Percentiles rank a stretch among this genome's conserved stretches.
Evolutionary conservation across 2,113 vertebrate genomes (phyloP).

Genomic region (Cromileptes altivelis): DNA sequence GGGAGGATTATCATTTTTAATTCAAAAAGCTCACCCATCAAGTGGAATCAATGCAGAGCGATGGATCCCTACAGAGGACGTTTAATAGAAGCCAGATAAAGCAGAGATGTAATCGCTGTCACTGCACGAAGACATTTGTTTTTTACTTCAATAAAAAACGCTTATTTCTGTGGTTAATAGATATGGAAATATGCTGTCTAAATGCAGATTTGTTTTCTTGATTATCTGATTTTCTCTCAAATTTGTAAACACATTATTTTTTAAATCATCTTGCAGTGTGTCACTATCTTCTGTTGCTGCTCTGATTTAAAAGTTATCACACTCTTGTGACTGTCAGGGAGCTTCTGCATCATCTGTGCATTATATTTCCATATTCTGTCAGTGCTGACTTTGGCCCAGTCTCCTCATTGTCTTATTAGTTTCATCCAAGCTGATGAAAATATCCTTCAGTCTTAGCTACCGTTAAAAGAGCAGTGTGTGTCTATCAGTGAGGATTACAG

Average conservation of each 20-base stretch:
- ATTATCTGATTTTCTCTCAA: conserved; percentile 15
- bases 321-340: not conserved
- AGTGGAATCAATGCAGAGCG: conserved; percentile 8
- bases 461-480: too few species aligned
- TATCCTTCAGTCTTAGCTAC: too few species aligned
- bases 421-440: too few species aligned
- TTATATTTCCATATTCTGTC: not conserved
- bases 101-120: conserved; percentile 14
- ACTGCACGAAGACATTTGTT: not conserved
- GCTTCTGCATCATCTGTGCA: not conserved
- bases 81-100: conserved; percentile 40
- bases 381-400: too few species aligned
- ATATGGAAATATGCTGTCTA: conserved; percentile 33
- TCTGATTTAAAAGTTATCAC: not conserved
- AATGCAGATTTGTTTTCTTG: conserved; percentile 8
- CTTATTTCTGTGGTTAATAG: conserved; percentile 7
- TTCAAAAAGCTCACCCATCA: conserved; percentile 38
- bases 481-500: too few species aligned
- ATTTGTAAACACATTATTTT: conserved; percentile 7
- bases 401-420: not conserved
- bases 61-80: conserved; percentile 34
- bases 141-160: not conserved
- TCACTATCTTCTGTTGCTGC: not conserved
- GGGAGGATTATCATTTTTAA: conserved; percentile 44
- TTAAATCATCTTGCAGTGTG: not conserved